Evolutionary conservation across 1,140 invertebrate genomes (phyloP), one percentile per base, ranked within the genome.

Genomic region (Globodera rostochiensis): DNA sequence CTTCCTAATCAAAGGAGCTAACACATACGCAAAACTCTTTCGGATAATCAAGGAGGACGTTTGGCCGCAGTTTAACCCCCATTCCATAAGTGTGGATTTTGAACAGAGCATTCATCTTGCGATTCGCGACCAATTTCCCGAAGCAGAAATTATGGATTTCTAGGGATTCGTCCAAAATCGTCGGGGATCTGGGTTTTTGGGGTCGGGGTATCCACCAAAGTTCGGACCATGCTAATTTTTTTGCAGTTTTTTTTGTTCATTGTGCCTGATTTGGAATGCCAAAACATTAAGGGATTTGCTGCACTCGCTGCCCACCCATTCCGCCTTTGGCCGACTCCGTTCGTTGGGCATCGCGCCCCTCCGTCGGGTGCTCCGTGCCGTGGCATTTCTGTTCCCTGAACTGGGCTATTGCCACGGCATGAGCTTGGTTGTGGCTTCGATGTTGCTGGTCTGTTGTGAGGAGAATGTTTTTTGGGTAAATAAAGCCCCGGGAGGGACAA

Each of bases 301-400:
- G 70, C 93, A 97, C 84, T 98, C 96, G 80, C 93, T 99, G 92
- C 98, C 98, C 9, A 95, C 94, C 83, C 98, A 99, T 93, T 95
- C 94, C n/a, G 99, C 97, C 91, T 99, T 98, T 90, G 95, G 94
- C 88, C 93, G 95, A 90, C 93, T 94, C 46, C 94, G 94, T 84
- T 95, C 95, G 82, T 97, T 95, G 70, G 97, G 95, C 74, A 75
- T 89, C 11, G 95, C 96, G 19, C 91, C 97, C 73, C 92, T 99
- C 21, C 91, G 97, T 66, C 91, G 97, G 86, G 94, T 99, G 79
- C 92, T 99, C 73, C 92, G 96, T 84, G 94, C 95, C 13, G 91
- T 99, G 66, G 96, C 96, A 9, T 99, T 96, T 96, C 92, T 99
- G 0, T 99, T 97, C 92, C 97, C 97, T 49, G 96, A 98, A 88